Conservation (phyloP, 2,113 vertebrate genomes). For the Amphilophus citrinellus region DNA sequence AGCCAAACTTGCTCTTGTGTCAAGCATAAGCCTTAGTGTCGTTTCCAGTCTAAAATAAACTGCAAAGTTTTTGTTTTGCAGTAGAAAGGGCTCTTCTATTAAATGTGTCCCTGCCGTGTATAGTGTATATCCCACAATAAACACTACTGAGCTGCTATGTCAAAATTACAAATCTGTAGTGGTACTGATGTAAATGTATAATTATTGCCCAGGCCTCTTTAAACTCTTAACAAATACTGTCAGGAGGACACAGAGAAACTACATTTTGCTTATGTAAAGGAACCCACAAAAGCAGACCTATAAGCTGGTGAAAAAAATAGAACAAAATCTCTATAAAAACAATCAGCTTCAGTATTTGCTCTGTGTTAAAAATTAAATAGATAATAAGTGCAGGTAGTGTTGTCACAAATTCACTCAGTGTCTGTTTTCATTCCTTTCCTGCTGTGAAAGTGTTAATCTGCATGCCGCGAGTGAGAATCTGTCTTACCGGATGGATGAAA, state of each 20-base stretch:
- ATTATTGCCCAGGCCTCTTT: neutral
- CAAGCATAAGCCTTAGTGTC: neutral
- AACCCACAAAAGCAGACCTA: neutral
- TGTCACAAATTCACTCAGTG: slow-evolving; percentile 31
- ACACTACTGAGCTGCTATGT: neutral
- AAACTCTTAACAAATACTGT: neutral
- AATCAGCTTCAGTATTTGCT: neutral
- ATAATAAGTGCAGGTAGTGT: slow-evolving; percentile 2
- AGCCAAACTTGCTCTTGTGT: neutral
- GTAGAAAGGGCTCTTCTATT: neutral
- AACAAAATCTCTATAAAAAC: neutral
- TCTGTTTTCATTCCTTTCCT: slow-evolving; percentile 13
- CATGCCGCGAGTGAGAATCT: slow-evolving; percentile 42
- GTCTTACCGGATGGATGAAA: slow-evolving; percentile 60
- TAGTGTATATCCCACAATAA: neutral
- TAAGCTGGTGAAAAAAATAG: too few relatives aligned
- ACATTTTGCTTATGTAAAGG: neutral
- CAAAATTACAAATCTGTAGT: neutral
- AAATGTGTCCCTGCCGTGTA: neutral
- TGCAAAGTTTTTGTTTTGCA: too few relatives aligned
- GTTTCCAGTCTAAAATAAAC: neutral
- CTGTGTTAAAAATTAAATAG: neutral
- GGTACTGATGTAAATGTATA: neutral
- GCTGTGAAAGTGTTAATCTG: slow-evolving; percentile 39
- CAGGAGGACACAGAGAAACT: neutral